Evolutionary conservation across 2,797 vertebrate genomes (phyloP), one percentile per base, ranked within the genome.

Genomic region (Rhynchotus rufescens): DNA sequence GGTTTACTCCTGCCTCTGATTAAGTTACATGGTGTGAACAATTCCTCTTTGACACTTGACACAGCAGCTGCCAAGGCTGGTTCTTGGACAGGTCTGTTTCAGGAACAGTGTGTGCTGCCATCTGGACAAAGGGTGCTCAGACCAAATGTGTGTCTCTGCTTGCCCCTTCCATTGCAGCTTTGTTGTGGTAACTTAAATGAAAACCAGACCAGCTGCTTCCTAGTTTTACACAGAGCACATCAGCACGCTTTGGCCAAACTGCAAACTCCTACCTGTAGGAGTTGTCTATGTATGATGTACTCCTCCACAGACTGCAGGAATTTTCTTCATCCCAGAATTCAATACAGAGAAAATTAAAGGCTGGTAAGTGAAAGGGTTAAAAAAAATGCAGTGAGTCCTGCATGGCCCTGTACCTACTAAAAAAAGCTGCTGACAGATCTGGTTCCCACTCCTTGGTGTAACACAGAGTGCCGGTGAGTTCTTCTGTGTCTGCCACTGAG

Each of bases 121-220:
- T 82, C 34, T 56, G 49, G 65, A 79, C 71, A 85, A 94, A 92
- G 68, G 65, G 36, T 54, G 22, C 47, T 80, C 57, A 59, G 68
- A 49, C 12, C 83, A 61, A 30, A 57, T 87, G 36, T 86, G 28
- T 85, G 89, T 91, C 90, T 96, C 92, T 94, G 88, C 94, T 96
- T 96, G 95, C 88, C 64, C 34, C 47, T 93, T 83, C 52, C 81
- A 59, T 69, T 92, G 81, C 65, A 90, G 62, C 92, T 94, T 92
- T 90, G 91, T 90, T 96, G 91, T 96, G 95, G 95, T 81, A 94
- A 85, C 71, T 57, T 78, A 67, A 47, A 80, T 80, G 80, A 93
- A 96, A 86, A 30, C 34, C 69, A 84, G 88, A 62, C 80, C 90
- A 94, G 66, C 91, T 89, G 81, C 93, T 95, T 93, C 92, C 88